Conservation (phyloP, 2,888 invertebrate species). For the Baronia brevicornis region DNA sequence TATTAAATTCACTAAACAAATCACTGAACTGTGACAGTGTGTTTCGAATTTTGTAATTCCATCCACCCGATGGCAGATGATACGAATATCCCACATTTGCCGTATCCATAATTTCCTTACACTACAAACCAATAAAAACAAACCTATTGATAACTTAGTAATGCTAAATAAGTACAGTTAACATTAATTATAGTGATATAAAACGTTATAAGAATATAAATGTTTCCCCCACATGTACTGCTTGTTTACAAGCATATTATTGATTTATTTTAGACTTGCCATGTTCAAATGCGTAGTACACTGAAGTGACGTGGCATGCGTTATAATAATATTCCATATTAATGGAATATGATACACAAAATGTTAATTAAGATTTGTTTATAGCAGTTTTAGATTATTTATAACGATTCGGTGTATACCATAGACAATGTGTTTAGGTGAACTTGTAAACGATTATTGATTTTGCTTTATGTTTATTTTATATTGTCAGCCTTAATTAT, state of each 20-base stretch:
- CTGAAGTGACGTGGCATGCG: constrained; percentile 21
- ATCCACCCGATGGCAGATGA: constrained; percentile 86
- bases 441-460: no score
- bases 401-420: no score
- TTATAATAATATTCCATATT: not conserved
- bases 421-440: no score
- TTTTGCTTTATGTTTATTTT: no score
- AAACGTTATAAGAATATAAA: constrained; percentile 32
- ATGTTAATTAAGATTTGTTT: no score
- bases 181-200: constrained; percentile 40
- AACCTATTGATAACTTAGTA: constrained; percentile 19
- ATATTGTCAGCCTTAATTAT: no score
- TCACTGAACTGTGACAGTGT: constrained; percentile 92
- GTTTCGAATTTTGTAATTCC: constrained; percentile 85
- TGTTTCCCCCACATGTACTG: constrained; percentile 47
- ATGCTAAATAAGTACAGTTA: constrained; percentile 44
- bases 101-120: constrained; percentile 58
- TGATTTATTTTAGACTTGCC: constrained; percentile 47
- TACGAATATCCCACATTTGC: constrained; percentile 88
- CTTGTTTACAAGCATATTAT: constrained; percentile 71
- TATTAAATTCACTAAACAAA: constrained; percentile 96
- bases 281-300: constrained; percentile 18
- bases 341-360: no score
- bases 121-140: constrained; percentile 21
- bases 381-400: not conserved